phyloP scores from a whole-genome alignment of 2,797 vertebrate genomes.

The Sylvia borin region DNA sequence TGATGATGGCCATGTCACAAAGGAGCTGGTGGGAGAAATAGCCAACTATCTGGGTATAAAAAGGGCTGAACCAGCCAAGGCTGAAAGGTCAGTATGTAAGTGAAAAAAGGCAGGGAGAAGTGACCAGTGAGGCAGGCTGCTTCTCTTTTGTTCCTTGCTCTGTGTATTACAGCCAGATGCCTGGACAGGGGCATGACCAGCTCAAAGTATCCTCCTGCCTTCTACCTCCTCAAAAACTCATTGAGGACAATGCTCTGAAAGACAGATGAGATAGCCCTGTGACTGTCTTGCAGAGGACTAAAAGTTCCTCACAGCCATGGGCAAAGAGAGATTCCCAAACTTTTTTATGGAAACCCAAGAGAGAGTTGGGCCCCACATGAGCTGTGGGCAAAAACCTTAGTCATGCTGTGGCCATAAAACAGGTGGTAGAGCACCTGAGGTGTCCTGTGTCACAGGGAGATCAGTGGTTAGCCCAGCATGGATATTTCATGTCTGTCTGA shows the following conservation, averaged over 20 bases:
- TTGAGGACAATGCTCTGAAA: accelerated
- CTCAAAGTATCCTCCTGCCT: neutral
- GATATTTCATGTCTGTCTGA: neutral
- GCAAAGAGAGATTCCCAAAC: neutral
- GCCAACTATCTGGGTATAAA: neutral
- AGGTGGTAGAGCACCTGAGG: neutral
- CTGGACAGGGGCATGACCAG: neutral
- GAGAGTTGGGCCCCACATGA: neutral
- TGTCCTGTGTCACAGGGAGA: neutral
- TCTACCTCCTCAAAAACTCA: neutral
- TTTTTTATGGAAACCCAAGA: neutral
- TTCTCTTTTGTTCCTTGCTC: neutral
- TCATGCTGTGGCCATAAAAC: neutral
- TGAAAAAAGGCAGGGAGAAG: neutral
- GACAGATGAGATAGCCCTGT: neutral
- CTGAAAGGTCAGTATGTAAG: neutral
- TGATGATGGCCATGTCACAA: neutral
- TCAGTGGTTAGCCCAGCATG: neutral
- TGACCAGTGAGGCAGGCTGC: neutral
- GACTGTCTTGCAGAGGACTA: neutral
- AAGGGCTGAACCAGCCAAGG: neutral
- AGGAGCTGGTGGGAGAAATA: accelerated
- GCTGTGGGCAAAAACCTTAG: neutral
- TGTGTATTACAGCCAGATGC: neutral
- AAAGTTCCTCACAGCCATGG: neutral